These are phyloP conservation scores for Phthorimaea operculella DNA, from an alignment of 1,140 invertebrate species.

Conservation along the genomic window DNA sequence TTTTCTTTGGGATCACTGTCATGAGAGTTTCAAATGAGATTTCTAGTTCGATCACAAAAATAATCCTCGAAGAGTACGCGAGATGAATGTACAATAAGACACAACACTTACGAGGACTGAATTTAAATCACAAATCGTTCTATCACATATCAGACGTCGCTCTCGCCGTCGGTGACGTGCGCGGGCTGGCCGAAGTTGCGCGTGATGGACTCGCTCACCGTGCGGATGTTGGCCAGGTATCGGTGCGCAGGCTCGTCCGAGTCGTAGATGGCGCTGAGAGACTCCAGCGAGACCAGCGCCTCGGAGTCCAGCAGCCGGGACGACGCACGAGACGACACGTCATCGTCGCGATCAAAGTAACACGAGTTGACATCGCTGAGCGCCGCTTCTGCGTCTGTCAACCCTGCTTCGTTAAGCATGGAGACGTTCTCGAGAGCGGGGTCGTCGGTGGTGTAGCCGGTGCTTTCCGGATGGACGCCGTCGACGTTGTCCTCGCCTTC, in stretches of 20 bases:
- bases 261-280: slow-evolving; percentile 84
- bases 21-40: slow-evolving; percentile 18
- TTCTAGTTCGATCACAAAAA: slow-evolving; percentile 25
- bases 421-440: slow-evolving; percentile 85
- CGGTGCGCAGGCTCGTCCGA: slow-evolving; percentile 82
- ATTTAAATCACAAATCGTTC: not conserved
- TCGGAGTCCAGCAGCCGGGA: slow-evolving; percentile 81
- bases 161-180: slow-evolving; percentile 72
- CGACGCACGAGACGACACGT: slow-evolving; percentile 81
- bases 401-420: slow-evolving; percentile 84
- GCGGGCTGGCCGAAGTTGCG: slow-evolving; percentile 78
- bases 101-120: not conserved
- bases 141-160: slow-evolving; percentile 65
- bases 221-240: slow-evolving; percentile 80
- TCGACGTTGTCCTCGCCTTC: slow-evolving; percentile 63
- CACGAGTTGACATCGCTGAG: slow-evolving; percentile 88
- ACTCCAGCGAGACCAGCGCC: slow-evolving; percentile 80
- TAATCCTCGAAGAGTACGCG: not conserved
- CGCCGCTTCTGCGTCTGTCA: slow-evolving; percentile 86
- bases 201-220: slow-evolving; percentile 79
- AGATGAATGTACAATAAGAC: not conserved
- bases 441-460: slow-evolving; percentile 85
- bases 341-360: slow-evolving; percentile 81
- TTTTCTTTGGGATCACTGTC: slow-evolving; percentile 19
- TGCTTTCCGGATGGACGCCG: slow-evolving; percentile 76